Evolutionary conservation across 2,113 vertebrate genomes (phyloP).

Genomic region (Taxidea taxus): DNA sequence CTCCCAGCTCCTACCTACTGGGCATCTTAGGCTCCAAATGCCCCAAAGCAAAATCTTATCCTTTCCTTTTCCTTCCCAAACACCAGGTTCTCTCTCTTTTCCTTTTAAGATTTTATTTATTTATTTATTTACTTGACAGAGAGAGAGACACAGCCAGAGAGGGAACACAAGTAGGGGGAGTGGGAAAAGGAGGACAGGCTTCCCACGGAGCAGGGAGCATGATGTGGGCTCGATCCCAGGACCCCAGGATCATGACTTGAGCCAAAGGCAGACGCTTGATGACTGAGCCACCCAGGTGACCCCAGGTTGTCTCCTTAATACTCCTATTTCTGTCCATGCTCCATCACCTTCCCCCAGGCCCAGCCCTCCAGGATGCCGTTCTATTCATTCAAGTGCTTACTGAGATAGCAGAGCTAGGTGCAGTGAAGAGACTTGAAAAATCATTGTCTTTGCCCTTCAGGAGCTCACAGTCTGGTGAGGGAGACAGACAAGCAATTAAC

Average conservation of each 20-base stretch:
- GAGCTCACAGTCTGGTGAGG: constrained; percentile 17
- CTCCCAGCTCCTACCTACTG: not conserved
- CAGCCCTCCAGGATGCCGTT: not conserved
- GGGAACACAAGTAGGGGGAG: not conserved
- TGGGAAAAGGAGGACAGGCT: not conserved
- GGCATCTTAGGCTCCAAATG: not conserved
- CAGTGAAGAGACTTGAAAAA: not conserved
- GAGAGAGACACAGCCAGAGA: not conserved
- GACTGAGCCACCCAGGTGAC: not conserved
- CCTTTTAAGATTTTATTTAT: not conserved
- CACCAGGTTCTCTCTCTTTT: not conserved
- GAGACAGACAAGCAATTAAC: not conserved
- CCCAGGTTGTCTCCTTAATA: not conserved
- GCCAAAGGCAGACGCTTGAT: not conserved
- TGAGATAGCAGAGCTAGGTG: not conserved
- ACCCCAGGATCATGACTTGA: not conserved
- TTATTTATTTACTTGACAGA: not conserved
- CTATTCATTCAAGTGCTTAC: not conserved
- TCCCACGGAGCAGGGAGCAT: no score
- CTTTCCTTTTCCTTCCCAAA: not conserved
- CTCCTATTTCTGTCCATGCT: not conserved
- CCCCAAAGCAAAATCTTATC: not conserved
- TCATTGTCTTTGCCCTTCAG: constrained; percentile 29
- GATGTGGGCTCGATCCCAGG: not conserved
- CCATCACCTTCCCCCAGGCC: not conserved